Evolutionary conservation across 2,797 vertebrate species (phyloP).

Genomic region (Galagoides demidoff): DNA sequence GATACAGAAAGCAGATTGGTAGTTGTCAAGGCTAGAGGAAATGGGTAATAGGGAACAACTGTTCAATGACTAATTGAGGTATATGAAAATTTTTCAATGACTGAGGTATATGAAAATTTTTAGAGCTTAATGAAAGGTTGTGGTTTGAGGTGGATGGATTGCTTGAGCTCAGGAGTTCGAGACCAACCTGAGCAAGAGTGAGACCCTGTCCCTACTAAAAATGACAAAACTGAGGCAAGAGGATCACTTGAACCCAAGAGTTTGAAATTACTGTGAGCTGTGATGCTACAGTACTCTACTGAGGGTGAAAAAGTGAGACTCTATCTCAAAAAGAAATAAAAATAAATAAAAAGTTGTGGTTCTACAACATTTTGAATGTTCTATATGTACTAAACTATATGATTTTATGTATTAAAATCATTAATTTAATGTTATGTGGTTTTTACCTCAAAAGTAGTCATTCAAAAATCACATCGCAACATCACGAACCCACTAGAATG

Average conservation of each 20-base stretch:
- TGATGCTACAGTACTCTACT: too few species aligned
- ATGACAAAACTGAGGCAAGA: too few species aligned
- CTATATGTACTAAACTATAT: not conserved
- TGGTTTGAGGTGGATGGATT: not conserved
- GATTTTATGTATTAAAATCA: not conserved
- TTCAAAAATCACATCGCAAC: not conserved
- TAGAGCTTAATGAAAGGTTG: not conserved
- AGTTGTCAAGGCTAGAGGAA: not conserved
- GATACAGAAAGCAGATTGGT: not conserved
- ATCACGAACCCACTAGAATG: not conserved
- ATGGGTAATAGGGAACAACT: not conserved
- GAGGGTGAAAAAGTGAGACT: too few species aligned
- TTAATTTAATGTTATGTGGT: not conserved
- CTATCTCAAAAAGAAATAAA: too few species aligned
- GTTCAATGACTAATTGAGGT: not conserved
- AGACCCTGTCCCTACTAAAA: too few species aligned
- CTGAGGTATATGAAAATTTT: slow-evolving; percentile 34
- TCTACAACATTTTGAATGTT: not conserved
- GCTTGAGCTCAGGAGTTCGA: too few species aligned
- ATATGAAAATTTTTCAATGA: slow-evolving; percentile 36
- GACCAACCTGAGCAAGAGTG: too few species aligned
- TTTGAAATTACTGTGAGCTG: too few species aligned
- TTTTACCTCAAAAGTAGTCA: not conserved
- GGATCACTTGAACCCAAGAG: too few species aligned
- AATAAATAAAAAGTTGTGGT: not conserved